Percentiles rank a stretch among this genome's conserved stretches.
phyloP scores from a whole-genome alignment of 2,797 vertebrate genomes.

The Hypotaenidia philippensis region DNA sequence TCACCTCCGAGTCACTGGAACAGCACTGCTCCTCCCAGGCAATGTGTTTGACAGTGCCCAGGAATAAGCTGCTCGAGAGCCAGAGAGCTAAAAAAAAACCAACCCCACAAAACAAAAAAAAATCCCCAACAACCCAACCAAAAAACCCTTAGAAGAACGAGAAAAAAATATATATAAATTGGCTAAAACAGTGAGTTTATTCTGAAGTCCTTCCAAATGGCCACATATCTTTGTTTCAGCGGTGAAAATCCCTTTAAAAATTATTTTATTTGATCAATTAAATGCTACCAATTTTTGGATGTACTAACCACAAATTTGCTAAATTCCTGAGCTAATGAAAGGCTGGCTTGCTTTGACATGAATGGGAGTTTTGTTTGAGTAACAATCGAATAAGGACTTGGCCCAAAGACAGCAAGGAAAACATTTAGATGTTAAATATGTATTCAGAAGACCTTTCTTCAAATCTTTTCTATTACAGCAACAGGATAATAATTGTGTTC shows the following conservation, averaged over 20 bases:
- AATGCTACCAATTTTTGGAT: conserved; percentile 64
- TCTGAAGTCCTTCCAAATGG: conserved; percentile 45
- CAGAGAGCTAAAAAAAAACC: neutral
- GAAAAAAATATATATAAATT: neutral
- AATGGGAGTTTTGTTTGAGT: conserved; percentile 74
- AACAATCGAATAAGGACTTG: conserved; percentile 71
- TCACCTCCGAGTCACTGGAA: neutral
- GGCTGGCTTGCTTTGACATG: conserved; percentile 71
- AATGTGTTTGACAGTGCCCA: neutral
- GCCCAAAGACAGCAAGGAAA: conserved; percentile 71
- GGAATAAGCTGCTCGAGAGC: neutral
- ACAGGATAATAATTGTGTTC: conserved; percentile 57
- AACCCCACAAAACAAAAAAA: too few species aligned
- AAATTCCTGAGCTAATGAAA: conserved; percentile 74
- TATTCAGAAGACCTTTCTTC: conserved; percentile 64
- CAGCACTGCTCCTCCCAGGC: neutral
- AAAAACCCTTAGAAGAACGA: too few species aligned
- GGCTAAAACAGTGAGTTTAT: neutral
- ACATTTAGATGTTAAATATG: conserved; percentile 74
- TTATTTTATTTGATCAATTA: conserved; percentile 59
- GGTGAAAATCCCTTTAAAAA: conserved; percentile 49
- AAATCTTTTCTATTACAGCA: conserved; percentile 44
- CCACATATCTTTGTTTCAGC: conserved; percentile 18
- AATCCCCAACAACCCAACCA: too few species aligned
- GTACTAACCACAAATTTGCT: conserved; percentile 68